These are phyloP conservation scores for Acanthurus leucopareius DNA, from an alignment of 2,797 vertebrate species.

Conservation along the genomic window DNA sequence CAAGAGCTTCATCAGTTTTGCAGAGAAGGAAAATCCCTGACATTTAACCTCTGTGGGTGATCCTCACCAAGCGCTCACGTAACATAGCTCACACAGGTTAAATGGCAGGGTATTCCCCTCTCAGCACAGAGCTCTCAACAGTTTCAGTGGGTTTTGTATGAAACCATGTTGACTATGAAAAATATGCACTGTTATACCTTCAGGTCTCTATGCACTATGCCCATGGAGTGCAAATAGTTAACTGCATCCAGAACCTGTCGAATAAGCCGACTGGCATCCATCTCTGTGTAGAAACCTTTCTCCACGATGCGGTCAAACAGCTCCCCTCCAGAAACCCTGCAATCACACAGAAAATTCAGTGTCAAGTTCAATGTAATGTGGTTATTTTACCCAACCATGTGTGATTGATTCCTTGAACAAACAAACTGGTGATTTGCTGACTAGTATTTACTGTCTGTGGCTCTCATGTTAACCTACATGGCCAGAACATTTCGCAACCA, in stretches of 20 bases:
- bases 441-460: neutral
- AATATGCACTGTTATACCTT: conserved; percentile 85
- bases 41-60: conserved; percentile 49
- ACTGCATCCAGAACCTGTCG: conserved; percentile 95
- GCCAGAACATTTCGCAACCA: neutral
- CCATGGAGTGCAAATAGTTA: conserved; percentile 96
- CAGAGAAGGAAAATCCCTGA: conserved; percentile 42
- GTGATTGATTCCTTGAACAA: neutral
- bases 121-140: neutral
- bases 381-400: too few species aligned
- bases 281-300: conserved; percentile 97
- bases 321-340: conserved; percentile 95
- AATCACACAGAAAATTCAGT: neutral
- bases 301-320: conserved; percentile 97
- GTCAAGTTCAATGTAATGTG: neutral
- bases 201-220: conserved; percentile 96
- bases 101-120: conserved; percentile 42
- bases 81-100: conserved; percentile 14
- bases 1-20: conserved; percentile 39
- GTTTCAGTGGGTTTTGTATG: neutral
- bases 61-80: neutral
- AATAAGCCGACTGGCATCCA: conserved; percentile 96
- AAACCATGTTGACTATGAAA: neutral
- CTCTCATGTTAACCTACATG: neutral
- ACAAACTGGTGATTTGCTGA: neutral